These are phyloP conservation scores for Zophobas morio DNA, from an alignment of 1,140 invertebrate species.

Conservation along the genomic window DNA sequence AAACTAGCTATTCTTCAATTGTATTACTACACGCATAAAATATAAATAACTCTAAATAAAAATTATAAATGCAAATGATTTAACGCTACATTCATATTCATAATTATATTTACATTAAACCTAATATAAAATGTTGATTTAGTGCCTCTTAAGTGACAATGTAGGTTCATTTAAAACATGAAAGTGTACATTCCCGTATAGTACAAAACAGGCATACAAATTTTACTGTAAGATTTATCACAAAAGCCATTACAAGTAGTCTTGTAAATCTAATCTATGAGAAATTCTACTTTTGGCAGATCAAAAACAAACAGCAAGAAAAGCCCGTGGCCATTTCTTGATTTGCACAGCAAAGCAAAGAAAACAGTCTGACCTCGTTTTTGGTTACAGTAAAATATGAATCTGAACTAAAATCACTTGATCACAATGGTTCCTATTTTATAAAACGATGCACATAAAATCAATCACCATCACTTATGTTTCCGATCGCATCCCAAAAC, in stretches of 20 bases:
- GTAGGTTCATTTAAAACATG: constrained; percentile 21
- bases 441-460: constrained; percentile 1
- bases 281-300: constrained; percentile 52
- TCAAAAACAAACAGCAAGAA: constrained; percentile 46
- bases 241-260: constrained; percentile 55
- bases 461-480: not conserved
- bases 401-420: not conserved
- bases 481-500: not conserved
- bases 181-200: constrained; percentile 31
- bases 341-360: not conserved
- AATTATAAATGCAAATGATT: constrained; percentile 36
- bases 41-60: constrained; percentile 40
- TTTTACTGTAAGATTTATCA: constrained; percentile 55
- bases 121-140: constrained; percentile 18
- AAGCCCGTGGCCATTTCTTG: constrained; percentile 26
- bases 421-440: constrained; percentile 5
- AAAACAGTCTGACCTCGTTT: constrained; percentile 7
- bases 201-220: constrained; percentile 40
- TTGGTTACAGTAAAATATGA: constrained; percentile 31
- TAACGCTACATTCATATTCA: constrained; percentile 32
- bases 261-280: constrained; percentile 53
- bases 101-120: constrained; percentile 21
- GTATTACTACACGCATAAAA: constrained; percentile 39
- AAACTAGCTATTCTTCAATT: constrained; percentile 8
- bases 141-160: constrained; percentile 29